These are phyloP conservation scores for Cebus imitator DNA, from an alignment of 2,113 vertebrate species.

Conservation along the genomic window DNA sequence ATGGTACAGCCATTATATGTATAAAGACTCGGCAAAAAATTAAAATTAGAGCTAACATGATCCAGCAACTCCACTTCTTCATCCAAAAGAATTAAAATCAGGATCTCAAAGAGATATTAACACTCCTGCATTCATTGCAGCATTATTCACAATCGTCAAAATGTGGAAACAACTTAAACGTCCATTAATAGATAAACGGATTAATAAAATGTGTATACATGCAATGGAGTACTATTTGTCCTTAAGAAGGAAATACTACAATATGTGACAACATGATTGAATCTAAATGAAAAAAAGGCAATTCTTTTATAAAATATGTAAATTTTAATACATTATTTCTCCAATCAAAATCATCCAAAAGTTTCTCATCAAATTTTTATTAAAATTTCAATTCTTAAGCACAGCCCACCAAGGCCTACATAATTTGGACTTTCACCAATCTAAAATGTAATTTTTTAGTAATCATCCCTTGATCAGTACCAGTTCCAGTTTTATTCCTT, in stretches of 20 bases:
- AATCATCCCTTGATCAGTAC: not conserved
- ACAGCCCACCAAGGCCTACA: not conserved
- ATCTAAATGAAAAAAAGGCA: not conserved
- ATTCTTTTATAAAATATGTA: not conserved
- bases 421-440: not conserved
- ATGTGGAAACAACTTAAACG: not conserved
- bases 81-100: not conserved
- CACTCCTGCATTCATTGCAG: not conserved
- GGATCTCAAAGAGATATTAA: not conserved
- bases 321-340: not conserved
- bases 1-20: not conserved
- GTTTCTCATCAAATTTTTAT: not conserved
- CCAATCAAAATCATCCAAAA: not conserved
- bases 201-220: not conserved
- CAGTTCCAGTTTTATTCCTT: not conserved
- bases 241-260: not conserved
- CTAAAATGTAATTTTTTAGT: not conserved
- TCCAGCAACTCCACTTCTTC: not conserved
- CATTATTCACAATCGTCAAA: not conserved
- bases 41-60: not conserved
- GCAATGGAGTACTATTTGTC: not conserved
- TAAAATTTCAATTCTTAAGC: not conserved
- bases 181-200: not conserved
- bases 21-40: not conserved
- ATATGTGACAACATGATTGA: not conserved